Evolutionary conservation across 2,888 invertebrate species (phyloP), one percentile per base, ranked within the genome.

Genomic region (Drosophila buzzatii): DNA sequence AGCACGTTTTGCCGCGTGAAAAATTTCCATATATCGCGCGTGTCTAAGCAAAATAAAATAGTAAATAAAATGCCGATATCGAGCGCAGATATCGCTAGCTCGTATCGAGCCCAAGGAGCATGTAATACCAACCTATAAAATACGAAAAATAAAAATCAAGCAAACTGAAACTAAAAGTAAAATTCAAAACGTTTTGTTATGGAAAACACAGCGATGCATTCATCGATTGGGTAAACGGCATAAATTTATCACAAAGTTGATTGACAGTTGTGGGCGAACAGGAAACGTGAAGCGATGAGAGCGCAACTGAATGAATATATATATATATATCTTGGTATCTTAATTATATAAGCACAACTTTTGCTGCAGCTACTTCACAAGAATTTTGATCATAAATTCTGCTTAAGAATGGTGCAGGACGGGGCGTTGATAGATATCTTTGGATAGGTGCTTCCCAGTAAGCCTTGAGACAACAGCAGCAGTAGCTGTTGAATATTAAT

Each of bases 221-320:
- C 63, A 73, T 58, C 77, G 85, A 81, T 88, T 85, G 88, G 75
- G 85, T 75, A 85, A 85, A 82, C 74, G 65, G 63, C 73, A 88
- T 82, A 88, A 81, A 81, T 83, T 73, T 52, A 58, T 76, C 81
- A 73, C 79, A 71, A 51, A 60, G 61, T 20, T 72, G 88, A 85
- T 83, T 85, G 88, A 80, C 85, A 88, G 77, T 83, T 85, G 88
- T 88, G 75, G 85, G 86, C 67, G 81, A 82, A 68, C 64, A 81
- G 85, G 84, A 85, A 87, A 73, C 63, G 56, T n/a, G 39, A 20
- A 35, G 37, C 27, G 56, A 60, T 55, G 63, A 20, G n/a, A 42
- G 35, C 53, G n/a, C 35, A 23, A n/a, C 39, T 39, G 12, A 14
- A 14, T 42, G 39, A 35, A 14, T 51, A 33, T 49, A 12, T 31